Base-by-base conservation (phyloP, 2,113 vertebrate genomes). In the Romanogobio albipinnatus region DNA sequence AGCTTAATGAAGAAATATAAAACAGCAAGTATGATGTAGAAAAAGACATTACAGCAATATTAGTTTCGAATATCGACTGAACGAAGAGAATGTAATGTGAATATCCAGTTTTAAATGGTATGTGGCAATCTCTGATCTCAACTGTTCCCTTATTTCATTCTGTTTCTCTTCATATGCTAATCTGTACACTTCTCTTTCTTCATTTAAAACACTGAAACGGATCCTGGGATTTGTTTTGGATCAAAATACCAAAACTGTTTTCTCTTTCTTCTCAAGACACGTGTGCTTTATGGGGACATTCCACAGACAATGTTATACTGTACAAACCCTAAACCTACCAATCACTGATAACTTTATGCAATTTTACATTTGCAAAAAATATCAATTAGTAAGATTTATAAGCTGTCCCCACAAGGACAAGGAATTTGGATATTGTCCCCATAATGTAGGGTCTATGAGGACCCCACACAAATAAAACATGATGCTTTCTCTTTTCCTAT, bases 211-310 rank as follows among this genome's bases (percentile, higher is more conserved):
- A 79, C 43, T 29, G 64, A 87, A 64, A 66, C 24, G 10, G 17
- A 75, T 86, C n/a, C 51, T 74, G 58, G 66, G 82, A 84, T 64
- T 66, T 75, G n/a, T n/a, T n/a, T n/a, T n/a, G n/a, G 73, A 56
- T 76, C 86, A 87, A 84, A 58, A 71, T 76, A 68, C 62, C 53
- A 53, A 70, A 56, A 58, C 47, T 78, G 62, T 39, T 19, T 78
- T 53, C 58, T 49, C 29, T 43, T 4, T 70, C 61, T 70, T 77
- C 76, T 56, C 9, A 7, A 0, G 9, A 45, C 74, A 53, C 47
- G 33, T 14, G 58, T 15, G 47, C 14, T 49, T 49, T 49, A 49
- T 49, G 1, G 13, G 47, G 47, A 49, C 47, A 49, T 49, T 49
- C 11, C 47, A 49, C 13, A 49, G 11, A 14, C 47, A 4, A 49